Percentiles rank a stretch among this genome's conserved stretches.
These are phyloP conservation scores for Drosophila neutralis DNA, from an alignment of 2,888 invertebrate species.

Conservation along the genomic window DNA sequence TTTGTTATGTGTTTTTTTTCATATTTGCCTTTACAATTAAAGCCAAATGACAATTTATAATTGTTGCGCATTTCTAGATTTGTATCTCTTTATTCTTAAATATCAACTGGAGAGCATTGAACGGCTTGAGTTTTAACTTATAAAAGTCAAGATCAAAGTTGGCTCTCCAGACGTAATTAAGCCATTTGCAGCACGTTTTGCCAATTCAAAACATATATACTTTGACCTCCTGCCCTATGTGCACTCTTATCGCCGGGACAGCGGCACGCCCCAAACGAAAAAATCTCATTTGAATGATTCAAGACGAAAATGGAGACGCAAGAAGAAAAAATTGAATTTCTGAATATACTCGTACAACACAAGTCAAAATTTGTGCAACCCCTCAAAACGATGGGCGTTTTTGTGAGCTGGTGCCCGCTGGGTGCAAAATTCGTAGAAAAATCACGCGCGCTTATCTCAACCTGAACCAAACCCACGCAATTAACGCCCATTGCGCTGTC, in stretches of 20 bases:
- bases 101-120: slow-evolving; percentile 4
- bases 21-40: neutral
- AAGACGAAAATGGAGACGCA: slow-evolving; percentile 23
- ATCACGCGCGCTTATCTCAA: slow-evolving; percentile 82
- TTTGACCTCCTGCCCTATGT: slow-evolving; percentile 42
- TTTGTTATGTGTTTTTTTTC: neutral
- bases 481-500: slow-evolving; percentile 82
- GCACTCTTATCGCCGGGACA: slow-evolving; percentile 61
- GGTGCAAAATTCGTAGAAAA: slow-evolving; percentile 78
- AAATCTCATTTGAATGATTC: slow-evolving; percentile 53
- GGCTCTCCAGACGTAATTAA: slow-evolving; percentile 69
- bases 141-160: slow-evolving; percentile 71
- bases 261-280: slow-evolving; percentile 59
- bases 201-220: slow-evolving; percentile 71
- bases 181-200: slow-evolving; percentile 77
- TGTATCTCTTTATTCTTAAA: slow-evolving; percentile 5
- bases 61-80: slow-evolving; percentile 39
- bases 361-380: slow-evolving; percentile 55
- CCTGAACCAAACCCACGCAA: slow-evolving; percentile 80
- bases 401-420: slow-evolving; percentile 61
- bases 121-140: slow-evolving; percentile 29
- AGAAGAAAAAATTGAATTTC: slow-evolving; percentile 35
- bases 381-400: slow-evolving; percentile 27
- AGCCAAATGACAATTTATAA: neutral
- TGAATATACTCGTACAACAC: slow-evolving; percentile 33